Evolutionary conservation across 2,113 vertebrate species (phyloP), one percentile per base, ranked within the genome.

Genomic region (Lasiurus borealis): DNA sequence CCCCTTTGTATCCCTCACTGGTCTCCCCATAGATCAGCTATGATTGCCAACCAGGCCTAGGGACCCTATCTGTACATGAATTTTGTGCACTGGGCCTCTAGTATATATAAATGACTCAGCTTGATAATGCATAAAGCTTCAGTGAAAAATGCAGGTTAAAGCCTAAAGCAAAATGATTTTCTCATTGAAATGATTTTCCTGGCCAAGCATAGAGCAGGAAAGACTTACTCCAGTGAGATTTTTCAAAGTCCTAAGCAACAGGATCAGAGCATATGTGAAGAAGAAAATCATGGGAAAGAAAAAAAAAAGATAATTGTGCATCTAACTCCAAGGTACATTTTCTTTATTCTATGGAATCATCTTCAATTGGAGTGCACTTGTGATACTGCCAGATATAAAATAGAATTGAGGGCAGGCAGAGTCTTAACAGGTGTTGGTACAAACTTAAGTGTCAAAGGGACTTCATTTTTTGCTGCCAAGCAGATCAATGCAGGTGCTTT

Each of bases 371-470:
- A 52, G 44, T 57, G 57, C 8, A 66, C 68, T 95, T 97, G 88
- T 59, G 52, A 6, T 68, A 40, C 64, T 96, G 88, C 96, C 90
- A 96, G 72, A 95, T 68, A 93, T 25, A 94, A 95, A 97, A 93
- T 77, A 69, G 85, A 94, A 97, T 93, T 0, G 73, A 97, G 96
- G 92, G 95, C 90, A 96, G 52, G 76, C 90, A 85, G 85, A 91
- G 90, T 86, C 97, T 96, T 96, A 97, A 71, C 95, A 97, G 95
- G 96, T 96, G 91, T 86, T 84, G 92, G 75, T 85, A 85, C 95
- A 92, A 96, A 92, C 72, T 85, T 44, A 36, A 76, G 78, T 92
- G 93, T 95, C 97, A 88, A 54, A 95, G 88, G 93, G 69, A 75
- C 81, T 90, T 83, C 68, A 71, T 62, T 62, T 87, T 90, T 75